phyloP scores from a whole-genome alignment of 2,888 invertebrate genomes.

The Acleris cristana region DNA sequence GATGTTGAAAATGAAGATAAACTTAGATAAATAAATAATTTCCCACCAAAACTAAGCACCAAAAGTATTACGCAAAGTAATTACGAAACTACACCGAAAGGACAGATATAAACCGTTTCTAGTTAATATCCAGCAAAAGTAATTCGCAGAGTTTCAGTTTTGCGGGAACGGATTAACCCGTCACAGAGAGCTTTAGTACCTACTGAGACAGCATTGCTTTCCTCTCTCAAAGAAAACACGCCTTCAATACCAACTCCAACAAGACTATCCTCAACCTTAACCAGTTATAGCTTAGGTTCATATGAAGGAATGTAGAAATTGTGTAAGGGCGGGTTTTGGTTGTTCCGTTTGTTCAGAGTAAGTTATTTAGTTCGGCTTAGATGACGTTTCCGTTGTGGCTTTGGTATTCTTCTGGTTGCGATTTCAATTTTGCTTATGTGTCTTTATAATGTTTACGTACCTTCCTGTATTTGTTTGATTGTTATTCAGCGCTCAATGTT shows the following conservation, averaged over 20 bases:
- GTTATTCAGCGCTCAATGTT: too few species aligned
- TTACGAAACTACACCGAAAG: not conserved
- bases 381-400: conserved; percentile 71
- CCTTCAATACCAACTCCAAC: not conserved
- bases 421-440: conserved; percentile 51
- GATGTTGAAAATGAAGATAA: too few species aligned
- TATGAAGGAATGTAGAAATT: conserved; percentile 38
- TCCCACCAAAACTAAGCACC: not conserved
- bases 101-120: conserved; percentile 34
- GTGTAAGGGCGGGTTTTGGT: conserved; percentile 44
- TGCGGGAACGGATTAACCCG: conserved; percentile 72
- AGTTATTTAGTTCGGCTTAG: conserved; percentile 76
- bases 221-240: conserved; percentile 41
- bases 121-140: conserved; percentile 47
- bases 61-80: not conserved
- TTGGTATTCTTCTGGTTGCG: conserved; percentile 56
- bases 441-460: conserved; percentile 13
- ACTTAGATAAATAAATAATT: not conserved
- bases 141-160: conserved; percentile 72
- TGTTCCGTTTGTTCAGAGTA: conserved; percentile 59
- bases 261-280: conserved; percentile 45
- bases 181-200: conserved; percentile 62
- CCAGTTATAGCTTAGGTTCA: conserved; percentile 40
- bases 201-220: conserved; percentile 62
- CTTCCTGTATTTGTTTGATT: not conserved